Conservation (phyloP, 2,797 vertebrate species). For the Sebastes alutus region DNA sequence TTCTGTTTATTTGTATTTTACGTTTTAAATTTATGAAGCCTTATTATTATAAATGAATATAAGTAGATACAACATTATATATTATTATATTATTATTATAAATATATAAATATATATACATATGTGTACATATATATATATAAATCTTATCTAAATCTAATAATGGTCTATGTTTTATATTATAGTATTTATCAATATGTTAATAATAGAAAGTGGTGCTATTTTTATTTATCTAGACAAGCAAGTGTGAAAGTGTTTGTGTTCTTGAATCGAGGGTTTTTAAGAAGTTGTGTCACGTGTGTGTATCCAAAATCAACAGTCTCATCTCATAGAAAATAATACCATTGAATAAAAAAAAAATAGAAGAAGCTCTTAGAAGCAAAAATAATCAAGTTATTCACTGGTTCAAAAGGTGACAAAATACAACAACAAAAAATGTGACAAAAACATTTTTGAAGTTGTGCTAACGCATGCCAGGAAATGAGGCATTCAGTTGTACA, state of each 20-base stretch:
- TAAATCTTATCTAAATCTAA: background rate
- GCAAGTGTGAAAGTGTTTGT: background rate
- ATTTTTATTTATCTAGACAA: background rate
- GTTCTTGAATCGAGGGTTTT: background rate
- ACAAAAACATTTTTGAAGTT: background rate
- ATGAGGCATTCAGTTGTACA: background rate
- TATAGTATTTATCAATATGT: background rate
- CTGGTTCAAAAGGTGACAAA: background rate
- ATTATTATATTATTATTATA: background rate
- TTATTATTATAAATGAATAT: background rate
- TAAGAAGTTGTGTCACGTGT: background rate
- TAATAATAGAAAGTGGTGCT: background rate
- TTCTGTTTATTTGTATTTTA: background rate
- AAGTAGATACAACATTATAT: background rate
- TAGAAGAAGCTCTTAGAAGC: background rate
- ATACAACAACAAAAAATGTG: background rate
- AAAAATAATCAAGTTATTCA: background rate
- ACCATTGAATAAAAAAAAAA: background rate
- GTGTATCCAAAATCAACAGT: background rate
- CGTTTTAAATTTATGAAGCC: background rate
- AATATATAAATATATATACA: too few relatives aligned
- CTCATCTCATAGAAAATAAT: background rate
- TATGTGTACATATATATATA: too few relatives aligned
- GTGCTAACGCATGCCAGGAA: background rate
- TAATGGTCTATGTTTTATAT: background rate